Evolutionary conservation across 2,113 vertebrate species (phyloP), one percentile per base, ranked within the genome.

Genomic region (Zapornia atra): DNA sequence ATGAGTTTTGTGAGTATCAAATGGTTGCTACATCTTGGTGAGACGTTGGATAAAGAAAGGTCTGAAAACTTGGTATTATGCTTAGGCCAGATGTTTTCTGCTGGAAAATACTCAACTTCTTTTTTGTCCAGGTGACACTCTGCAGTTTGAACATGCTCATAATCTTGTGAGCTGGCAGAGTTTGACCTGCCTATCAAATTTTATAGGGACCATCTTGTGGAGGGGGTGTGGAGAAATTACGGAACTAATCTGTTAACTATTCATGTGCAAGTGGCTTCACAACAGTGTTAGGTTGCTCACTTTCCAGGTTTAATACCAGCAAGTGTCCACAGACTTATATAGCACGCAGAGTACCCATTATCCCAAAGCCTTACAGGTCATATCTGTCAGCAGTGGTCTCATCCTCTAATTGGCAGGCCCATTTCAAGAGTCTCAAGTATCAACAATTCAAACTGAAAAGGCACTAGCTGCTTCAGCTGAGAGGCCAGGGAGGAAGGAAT

Each of bases 211-310:
- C 2, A 2, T 48, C 46, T 78, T 79, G 66, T 28, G 79, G 56
- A 29, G 48, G 29, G 28, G 14, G 8, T 46, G 48, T 22, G 48
- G 48, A 21, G 21, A 22, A 48, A 48, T 90, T 73, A 83, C 65
- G 11, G 48, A 48, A 48, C 48, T 22, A 22, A 11, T 22, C 48
- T 22, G 69, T 68, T 42, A 94, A 31, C n/a, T 60, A 81, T 77
- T 97, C 95, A 93, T 50, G 54, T 93, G 91, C 46, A 93, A 94
- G 64, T 66, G 70, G 50, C 76, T 54, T 94, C 76, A 84, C 72
- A 88, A 60, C 29, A 34, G 76, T 26, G 59, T 61, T 84, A 92
- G 86, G 66, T 66, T 65, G 40, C 83, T 95, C 75, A 46, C 25
- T 94, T 97, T 46, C 82, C 91, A 85, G 53, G 83, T 92, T 53